Base-by-base conservation (phyloP, 2,113 vertebrate species). In the Forbesichthys agassizii region DNA sequence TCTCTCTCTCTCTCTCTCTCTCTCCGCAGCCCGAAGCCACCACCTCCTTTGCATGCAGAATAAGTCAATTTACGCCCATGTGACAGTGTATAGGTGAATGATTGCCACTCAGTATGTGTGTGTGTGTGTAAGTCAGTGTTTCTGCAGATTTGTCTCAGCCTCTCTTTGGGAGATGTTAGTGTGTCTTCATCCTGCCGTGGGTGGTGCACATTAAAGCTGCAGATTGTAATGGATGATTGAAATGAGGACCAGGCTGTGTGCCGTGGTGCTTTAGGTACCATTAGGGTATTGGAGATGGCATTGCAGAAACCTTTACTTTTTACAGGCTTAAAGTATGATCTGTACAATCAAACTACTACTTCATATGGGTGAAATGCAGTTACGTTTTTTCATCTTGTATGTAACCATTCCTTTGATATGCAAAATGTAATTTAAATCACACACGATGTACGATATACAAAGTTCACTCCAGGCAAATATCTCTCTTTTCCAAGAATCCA, bases 51-150 rank as follows among this genome's bases (percentile, higher is more conserved):
- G 82, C 84, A 86, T 79, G 86, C 82, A 90, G 84, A 88, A 85
- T 86, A 86, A 85, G 86, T 84, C 80, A 79, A 88, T 90, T 90
- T 88, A 82, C 81, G 51, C 80, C 85, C 86, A 75, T 77, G 79
- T 89, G 85, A 80, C 89, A 86, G 86, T 68, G 84, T 86, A 75
- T 77, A 78, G 82, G 83, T 88, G 85, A 88, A 71, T 85, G 90
- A 90, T 85, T 84, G 85, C 84, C 79, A 84, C 88, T 91, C 79
- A 79, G n/a, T 79, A 74, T 76, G 61, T 48, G 66, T 49, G 33
- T 16, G 48, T 54, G 63, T 53, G 63, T 65, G 53, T 59, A 27
- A 36, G 64, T 66, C 77, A 57, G 69, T 42, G 78, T 69, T 74
- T 51, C 4, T 42, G 57, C 55, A 71, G 58, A 73, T 79, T 77